phyloP scores from a whole-genome alignment of 2,888 invertebrate species.

The Abscondita cerata region DNA sequence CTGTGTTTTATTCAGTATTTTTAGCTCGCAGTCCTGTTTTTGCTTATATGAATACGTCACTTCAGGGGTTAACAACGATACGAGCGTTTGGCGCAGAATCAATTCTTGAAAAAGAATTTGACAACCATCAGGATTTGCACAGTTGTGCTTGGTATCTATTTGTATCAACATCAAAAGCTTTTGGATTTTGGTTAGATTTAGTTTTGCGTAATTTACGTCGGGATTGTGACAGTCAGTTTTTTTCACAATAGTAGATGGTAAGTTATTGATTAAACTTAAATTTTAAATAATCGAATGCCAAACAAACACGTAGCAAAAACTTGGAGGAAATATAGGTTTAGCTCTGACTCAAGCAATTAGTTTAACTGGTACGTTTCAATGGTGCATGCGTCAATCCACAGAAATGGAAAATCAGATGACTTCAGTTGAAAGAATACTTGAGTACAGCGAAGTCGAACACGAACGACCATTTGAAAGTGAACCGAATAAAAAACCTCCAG shows the following conservation, averaged over 20 bases:
- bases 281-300: no score
- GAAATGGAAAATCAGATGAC: constrained; percentile 80
- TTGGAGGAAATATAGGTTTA: constrained; percentile 55
- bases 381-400: constrained; percentile 74
- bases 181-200: constrained; percentile 93
- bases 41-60: constrained; percentile 86
- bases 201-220: constrained; percentile 86
- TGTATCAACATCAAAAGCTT: constrained; percentile 88
- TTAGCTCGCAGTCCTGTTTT: constrained; percentile 95
- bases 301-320: no score
- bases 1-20: no score
- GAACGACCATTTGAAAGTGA: constrained; percentile 67
- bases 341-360: constrained; percentile 56
- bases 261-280: no score
- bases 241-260: constrained; percentile 39
- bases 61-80: constrained; percentile 91
- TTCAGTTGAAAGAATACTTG: constrained; percentile 80
- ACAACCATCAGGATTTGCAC: constrained; percentile 83
- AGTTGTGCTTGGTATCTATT: constrained; percentile 93
- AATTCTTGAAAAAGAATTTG: constrained; percentile 81
- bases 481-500: constrained; percentile 72
- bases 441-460: constrained; percentile 63
- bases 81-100: constrained; percentile 86
- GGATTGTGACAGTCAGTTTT: constrained; percentile 85
- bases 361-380: constrained; percentile 71